A percentile compares a stretch with the other conserved stretches of the same genome.
Evolutionary conservation across 2,797 vertebrate species (phyloP).

Genomic region (Acanthurus leucopareius): DNA sequence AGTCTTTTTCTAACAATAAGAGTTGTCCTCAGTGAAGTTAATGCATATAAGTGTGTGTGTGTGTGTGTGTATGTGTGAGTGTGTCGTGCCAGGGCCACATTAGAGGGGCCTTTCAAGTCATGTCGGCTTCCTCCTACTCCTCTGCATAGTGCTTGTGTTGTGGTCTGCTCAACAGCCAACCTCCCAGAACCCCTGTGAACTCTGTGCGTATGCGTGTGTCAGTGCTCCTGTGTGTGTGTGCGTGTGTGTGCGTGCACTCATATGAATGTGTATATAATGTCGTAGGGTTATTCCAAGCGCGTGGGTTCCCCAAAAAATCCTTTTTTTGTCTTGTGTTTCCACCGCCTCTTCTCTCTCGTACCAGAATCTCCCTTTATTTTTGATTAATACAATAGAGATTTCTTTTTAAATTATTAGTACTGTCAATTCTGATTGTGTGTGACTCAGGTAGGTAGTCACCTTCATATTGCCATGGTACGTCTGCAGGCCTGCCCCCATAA

Average conservation of each 20-base stretch:
- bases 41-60: constrained; percentile 43
- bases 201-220: constrained; percentile 31
- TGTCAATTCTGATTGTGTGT: constrained; percentile 64
- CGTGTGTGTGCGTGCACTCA: constrained; percentile 39
- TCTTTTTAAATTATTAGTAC: constrained; percentile 40
- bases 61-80: constrained; percentile 49
- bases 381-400: constrained; percentile 46
- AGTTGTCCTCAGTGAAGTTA: constrained; percentile 46
- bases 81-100: constrained; percentile 86
- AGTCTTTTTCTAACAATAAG: constrained; percentile 39
- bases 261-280: constrained; percentile 41
- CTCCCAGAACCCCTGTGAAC: constrained; percentile 80
- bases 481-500: constrained; percentile 40
- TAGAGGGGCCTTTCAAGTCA: constrained; percentile 87
- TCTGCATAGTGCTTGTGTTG: constrained; percentile 87
- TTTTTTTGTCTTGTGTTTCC: constrained; percentile 37
- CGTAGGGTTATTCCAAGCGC: constrained; percentile 58
- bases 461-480: constrained; percentile 50
- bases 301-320: constrained; percentile 54
- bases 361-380: constrained; percentile 50
- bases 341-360: constrained; percentile 34
- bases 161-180: constrained; percentile 81
- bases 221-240: background rate
- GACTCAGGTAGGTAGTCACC: constrained; percentile 61
- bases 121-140: constrained; percentile 83